Evolutionary conservation across 2,888 invertebrate genomes (phyloP), one percentile per base, ranked within the genome.

Genomic region (Melinopterus prodromus): DNA sequence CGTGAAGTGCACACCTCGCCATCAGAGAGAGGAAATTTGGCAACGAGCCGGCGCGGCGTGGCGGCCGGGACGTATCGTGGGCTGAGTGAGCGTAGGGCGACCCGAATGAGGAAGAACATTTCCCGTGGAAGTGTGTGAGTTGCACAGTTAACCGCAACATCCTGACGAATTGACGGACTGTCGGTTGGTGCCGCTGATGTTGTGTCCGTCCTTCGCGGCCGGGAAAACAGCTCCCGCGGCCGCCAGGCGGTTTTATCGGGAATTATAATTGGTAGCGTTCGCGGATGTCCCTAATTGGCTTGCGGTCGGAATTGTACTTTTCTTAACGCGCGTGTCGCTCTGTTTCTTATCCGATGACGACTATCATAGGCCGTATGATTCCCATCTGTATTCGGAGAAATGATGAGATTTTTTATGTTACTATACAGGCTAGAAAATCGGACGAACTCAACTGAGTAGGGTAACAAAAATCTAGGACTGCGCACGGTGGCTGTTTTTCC

Each of bases 41-140:
- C 70, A 71, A 71, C 70, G 37, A 78, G n/a, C 77, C n/a, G n/a
- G n/a, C 53, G 53, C 3, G 53, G 5, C 53, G 53, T 53, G n/a
- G n/a, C 38, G 38, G 38, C 9, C 53, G 53, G 53, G 53, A 53
- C 53, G 53, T 53, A 6, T 12, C 53, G 78, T 82, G 79, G 78
- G 81, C 77, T 79, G 77, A 36, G 38, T 69, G 78, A 70, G 79
- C 79, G 79, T 80, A 81, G 81, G 81, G 81, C 82, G 77, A 79
- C 80, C 81, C 80, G 84, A 84, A 84, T 84, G 83, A 84, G 84
- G 84, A 84, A 84, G 83, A 84, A 82, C 82, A 82, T 82, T 84
- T 84, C 84, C 84, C 83, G 84, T 84, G 84, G 84, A 84, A 83
- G 84, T 84, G 82, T 79, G 70, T 70, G 38, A n/a, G 16, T 53